Base-by-base conservation (phyloP, 2,113 vertebrate genomes). In the Dasypus novemcinctus region DNA sequence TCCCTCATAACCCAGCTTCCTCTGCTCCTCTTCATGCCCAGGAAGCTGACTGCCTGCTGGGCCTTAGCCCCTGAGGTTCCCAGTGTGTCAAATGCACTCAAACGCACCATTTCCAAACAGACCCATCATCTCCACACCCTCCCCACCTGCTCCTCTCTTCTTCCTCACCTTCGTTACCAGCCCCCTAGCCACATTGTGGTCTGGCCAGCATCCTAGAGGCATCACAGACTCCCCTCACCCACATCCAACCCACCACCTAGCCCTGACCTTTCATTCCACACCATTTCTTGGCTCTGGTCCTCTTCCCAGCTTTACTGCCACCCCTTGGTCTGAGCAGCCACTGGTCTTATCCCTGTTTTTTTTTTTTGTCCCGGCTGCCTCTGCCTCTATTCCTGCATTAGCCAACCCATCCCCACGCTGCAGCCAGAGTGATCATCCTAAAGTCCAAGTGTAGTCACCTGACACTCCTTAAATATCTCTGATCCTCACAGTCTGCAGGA, bases 381-480 rank as follows among this genome's bases (percentile, higher is more conserved):
- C 72, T 93, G 63, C 52, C 1, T 38, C 49, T 57, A 41, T 68
- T n/a, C 88, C 36, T n/a, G n/a, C 20, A 20, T 82, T 38, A 5
- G 59, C n/a, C 33, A 38, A 23, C 41, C 14, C 54, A 21, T 46
- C 64, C 94, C 52, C 61, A 71, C 63, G 43, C 6, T 25, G 20
- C 14, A 38, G 23, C 59, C 57, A 23, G 33, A 29, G 49, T 43
- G 33, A 69, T 29, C 1, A 1, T 17, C 59, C 25, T 4, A 25
- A 15, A 4, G 27, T 38, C 25, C 61, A 38, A 64, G 31, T 63
- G 6, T 9, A 18, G 66, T 68, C 76, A 76, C 41, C 85, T 27
- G 80, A 57, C 80, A 36, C 54, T 33, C 41, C 82, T 82, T 72
- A 78, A 79, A 9, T 79, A 31, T 79, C 78, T 63, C 85, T 54